A percentile compares a stretch with the other conserved stretches of the same genome.
These are phyloP conservation scores for Pteropus alecto DNA, from an alignment of 2,113 vertebrate species.

Conservation along the genomic window DNA sequence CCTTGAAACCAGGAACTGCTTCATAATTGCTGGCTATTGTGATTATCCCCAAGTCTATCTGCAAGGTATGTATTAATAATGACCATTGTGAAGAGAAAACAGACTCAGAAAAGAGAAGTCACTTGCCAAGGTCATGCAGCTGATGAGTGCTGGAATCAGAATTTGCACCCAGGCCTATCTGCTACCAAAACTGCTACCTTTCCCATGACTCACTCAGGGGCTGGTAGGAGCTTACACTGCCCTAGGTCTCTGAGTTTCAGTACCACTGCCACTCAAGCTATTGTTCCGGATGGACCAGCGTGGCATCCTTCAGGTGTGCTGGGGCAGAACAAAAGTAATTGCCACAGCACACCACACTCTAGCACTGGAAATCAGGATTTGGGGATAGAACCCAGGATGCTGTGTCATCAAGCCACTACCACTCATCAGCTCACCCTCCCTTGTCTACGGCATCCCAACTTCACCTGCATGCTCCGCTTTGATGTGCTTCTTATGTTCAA, in stretches of 20 bases:
- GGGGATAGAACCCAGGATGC: background rate
- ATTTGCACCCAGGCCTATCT: background rate
- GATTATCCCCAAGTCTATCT: background rate
- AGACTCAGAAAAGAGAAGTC: background rate
- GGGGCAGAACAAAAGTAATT: background rate
- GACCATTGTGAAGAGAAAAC: background rate
- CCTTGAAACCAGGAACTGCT: background rate
- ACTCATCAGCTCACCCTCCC: accelerated
- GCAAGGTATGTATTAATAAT: background rate
- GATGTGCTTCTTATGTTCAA: slow-evolving; percentile 86
- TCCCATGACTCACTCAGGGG: background rate
- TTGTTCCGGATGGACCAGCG: accelerated
- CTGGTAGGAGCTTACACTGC: background rate
- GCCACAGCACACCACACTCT: accelerated
- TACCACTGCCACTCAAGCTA: background rate
- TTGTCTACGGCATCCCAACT: accelerated
- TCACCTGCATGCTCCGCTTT: slow-evolving; percentile 88
- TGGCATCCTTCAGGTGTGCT: background rate
- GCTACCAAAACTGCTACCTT: background rate
- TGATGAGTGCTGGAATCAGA: background rate
- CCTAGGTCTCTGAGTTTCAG: background rate
- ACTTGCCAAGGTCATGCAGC: background rate
- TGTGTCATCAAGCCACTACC: background rate
- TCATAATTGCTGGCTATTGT: background rate
- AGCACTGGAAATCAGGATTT: accelerated